Evolutionary conservation across 2,888 invertebrate species (phyloP).

Genomic region (Meganola albula): DNA sequence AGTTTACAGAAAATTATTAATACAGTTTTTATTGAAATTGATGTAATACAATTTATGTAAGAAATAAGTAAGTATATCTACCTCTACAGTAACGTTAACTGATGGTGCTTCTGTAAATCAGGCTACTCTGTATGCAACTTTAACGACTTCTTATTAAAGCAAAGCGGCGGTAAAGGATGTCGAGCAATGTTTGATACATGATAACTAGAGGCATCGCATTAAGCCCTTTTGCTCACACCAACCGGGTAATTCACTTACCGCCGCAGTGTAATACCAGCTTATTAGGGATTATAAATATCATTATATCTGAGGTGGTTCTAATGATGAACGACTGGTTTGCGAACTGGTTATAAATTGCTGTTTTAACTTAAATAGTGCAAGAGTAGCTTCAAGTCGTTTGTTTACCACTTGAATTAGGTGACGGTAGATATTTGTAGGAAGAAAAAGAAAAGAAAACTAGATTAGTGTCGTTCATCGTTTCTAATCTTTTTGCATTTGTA

Average conservation of each 20-base stretch:
- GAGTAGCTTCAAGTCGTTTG: no score
- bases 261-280: slow-evolving; percentile 48
- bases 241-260: slow-evolving; percentile 59
- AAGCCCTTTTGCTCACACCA: slow-evolving; percentile 55
- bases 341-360: slow-evolving; percentile 20
- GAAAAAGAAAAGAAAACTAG: no score
- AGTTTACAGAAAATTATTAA: no score
- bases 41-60: no score
- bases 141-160: slow-evolving; percentile 64
- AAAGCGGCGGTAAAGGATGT: slow-evolving; percentile 50
- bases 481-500: no score
- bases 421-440: no score
- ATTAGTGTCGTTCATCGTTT: no score
- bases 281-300: slow-evolving; percentile 54
- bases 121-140: slow-evolving; percentile 44
- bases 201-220: slow-evolving; percentile 68
- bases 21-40: no score
- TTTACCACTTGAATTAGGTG: no score
- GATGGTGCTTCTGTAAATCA: slow-evolving; percentile 13
- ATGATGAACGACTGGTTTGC: slow-evolving; percentile 25
- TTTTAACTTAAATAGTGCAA: no score
- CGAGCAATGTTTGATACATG: slow-evolving; percentile 62
- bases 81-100: no score
- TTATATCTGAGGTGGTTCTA: slow-evolving; percentile 31
- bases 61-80: background rate